phyloP scores from a whole-genome alignment of 1,140 invertebrate species.

The Hestina assimilis region DNA sequence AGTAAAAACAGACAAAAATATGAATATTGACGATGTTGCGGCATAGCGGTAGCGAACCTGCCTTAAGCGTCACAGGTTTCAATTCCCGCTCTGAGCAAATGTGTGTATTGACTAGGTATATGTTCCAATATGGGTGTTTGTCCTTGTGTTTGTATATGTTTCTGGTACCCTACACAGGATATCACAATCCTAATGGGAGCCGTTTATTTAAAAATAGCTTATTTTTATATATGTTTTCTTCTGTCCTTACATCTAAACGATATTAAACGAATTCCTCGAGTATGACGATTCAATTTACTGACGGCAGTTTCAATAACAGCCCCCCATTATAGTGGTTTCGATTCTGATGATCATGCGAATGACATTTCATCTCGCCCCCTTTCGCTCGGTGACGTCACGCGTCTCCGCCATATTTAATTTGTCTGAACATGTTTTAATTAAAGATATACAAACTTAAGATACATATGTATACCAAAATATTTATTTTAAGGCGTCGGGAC shows the following conservation, averaged over 20 bases:
- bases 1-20: no score
- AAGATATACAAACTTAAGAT: background rate
- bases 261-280: constrained; percentile 22
- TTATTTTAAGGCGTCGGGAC: no score
- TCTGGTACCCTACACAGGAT: no score
- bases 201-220: background rate
- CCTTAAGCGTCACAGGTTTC: no score
- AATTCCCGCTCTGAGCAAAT: no score
- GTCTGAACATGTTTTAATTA: background rate
- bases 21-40: no score
- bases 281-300: constrained; percentile 23
- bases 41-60: no score
- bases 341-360: constrained; percentile 18
- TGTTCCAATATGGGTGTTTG: no score
- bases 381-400: background rate
- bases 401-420: constrained; percentile 16
- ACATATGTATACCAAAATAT: background rate
- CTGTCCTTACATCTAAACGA: constrained; percentile 9
- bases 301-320: constrained; percentile 18
- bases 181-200: no score
- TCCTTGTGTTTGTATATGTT: no score
- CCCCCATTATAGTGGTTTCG: constrained; percentile 5
- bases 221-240: constrained; percentile 5
- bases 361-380: constrained; percentile 15
- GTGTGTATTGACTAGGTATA: no score